phyloP scores from a whole-genome alignment of 2,888 invertebrate genomes.

The Magallana nippona region DNA sequence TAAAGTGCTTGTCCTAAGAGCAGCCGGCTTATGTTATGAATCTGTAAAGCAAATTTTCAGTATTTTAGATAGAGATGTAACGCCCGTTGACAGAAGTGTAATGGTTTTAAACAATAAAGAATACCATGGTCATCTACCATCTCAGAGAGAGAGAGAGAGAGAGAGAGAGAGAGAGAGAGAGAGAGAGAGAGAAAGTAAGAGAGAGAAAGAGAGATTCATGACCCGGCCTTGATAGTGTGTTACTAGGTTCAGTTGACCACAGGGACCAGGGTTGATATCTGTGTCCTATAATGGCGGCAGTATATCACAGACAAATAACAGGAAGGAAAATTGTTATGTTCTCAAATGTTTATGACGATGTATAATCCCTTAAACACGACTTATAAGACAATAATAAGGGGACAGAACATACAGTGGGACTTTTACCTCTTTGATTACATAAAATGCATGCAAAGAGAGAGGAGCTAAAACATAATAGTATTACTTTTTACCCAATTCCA shows the following conservation, averaged over 20 bases:
- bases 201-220: not conserved
- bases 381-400: conserved; percentile 2
- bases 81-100: too few relatives aligned
- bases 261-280: not conserved
- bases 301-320: conserved; percentile 12
- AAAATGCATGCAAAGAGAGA: not conserved
- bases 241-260: conserved; percentile 1
- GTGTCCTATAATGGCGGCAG: not conserved
- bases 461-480: not conserved
- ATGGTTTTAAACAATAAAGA: too few relatives aligned
- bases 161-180: too few relatives aligned
- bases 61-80: too few relatives aligned
- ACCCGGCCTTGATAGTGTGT: not conserved
- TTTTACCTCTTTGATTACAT: not conserved
- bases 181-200: too few relatives aligned
- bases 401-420: not conserved
- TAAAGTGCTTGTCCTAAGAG: too few relatives aligned
- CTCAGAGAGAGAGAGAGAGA: too few relatives aligned
- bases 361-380: conserved; percentile 4
- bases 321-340: conserved; percentile 10
- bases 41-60: too few relatives aligned
- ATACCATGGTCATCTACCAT: too few relatives aligned
- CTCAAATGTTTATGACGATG: not conserved
- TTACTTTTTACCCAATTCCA: not conserved
- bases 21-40: too few relatives aligned